Evolutionary conservation across 2,113 vertebrate genomes (phyloP), one percentile per base, ranked within the genome.

Genomic region (Phainopepla nitens): DNA sequence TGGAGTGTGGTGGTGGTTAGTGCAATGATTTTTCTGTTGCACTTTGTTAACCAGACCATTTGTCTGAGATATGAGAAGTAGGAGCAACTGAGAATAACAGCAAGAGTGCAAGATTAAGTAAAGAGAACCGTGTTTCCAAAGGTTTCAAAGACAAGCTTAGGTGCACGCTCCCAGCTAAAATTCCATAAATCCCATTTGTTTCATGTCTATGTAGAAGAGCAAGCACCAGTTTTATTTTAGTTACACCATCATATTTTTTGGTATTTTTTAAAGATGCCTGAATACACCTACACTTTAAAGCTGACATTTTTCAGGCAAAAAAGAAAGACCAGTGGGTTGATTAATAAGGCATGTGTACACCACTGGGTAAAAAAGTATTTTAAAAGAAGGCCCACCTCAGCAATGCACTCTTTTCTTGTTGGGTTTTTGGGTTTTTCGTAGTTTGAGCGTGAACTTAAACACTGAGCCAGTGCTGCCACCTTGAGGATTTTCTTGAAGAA

Each of bases 391-490:
- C 29, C 89, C 25, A 72, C 18, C 23, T 85, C 27, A 81, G 31
- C 35, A 36, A 53, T 51, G 23, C 49, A 27, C 60, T 76, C 3
- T 71, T 95, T 92, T 79, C 64, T 45, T 27, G 11, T 21, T 62
- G 8, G 36, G 17, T 15, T 3, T 15, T 71, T 31, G 13, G 33
- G 9, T 11, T 39, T 36, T 50, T 16, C 0, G 10, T 14, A 31
- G 13, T 12, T 41, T 10, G 27, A 70, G 33, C 35, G 10, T 23
- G 64, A 69, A 78, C 28, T 50, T 92, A 78, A 98, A 98, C 89
- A 60, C 71, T 95, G 68, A 87, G 95, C 49, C 87, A 45, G 89
- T 98, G 97, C 97, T 98, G 97, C 97, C 97, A 97, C 96, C 97
- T 86, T 73, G 95, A 97, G 98, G 97, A 94, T 84, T 95, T 94